Base-by-base conservation (phyloP, 2,888 invertebrate genomes). In the Choristoneura rosaceana region DNA sequence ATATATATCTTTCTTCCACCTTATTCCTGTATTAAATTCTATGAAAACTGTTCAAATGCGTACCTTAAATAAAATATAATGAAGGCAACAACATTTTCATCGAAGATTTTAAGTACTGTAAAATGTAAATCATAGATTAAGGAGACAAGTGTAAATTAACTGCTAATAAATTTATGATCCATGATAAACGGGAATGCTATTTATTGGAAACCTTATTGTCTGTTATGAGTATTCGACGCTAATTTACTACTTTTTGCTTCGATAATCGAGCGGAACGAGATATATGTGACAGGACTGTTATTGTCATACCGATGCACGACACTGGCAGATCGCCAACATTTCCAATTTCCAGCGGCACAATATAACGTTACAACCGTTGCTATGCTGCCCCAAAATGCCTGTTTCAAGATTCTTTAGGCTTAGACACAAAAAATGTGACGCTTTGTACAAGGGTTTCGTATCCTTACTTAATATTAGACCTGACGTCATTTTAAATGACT, bases 271-370 rank as follows among this genome's bases (percentile, higher is more conserved):
- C 50, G 47, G 62, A 71, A 68, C 65, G 52, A 61, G 41, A 65
- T 69, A 71, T 65, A 74, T 66, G 69, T 65, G 68, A 71, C 69
- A 69, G 61, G 70, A 64, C 59, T 64, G 65, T 71, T 64, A 67
- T 74, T 71, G 68, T 67, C 70, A 63, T 70, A 66, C 52, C 61
- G 55, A 70, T 76, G 74, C 77, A 78, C 59, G 60, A 63, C 73
- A 60, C 77, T 87, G 88, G 88, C 84, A 74, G 38, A 45, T 55
- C 68, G 85, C 88, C 88, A 86, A 80, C 75, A 79, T 76, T 77
- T 74, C 77, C 77, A 70, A 79, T 76, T 77, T 74, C 77, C 77
- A 70, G 60, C 58, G 67, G 61, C 76, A 73, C 70, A 71, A 75
- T 73, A 75, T 78, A 75, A 76, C 71, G 70, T 76, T 75, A 74